Evolutionary conservation across 53 echinoderm and acorn worm genomes (phyloP).

Genomic region (Holothuria scabra): DNA sequence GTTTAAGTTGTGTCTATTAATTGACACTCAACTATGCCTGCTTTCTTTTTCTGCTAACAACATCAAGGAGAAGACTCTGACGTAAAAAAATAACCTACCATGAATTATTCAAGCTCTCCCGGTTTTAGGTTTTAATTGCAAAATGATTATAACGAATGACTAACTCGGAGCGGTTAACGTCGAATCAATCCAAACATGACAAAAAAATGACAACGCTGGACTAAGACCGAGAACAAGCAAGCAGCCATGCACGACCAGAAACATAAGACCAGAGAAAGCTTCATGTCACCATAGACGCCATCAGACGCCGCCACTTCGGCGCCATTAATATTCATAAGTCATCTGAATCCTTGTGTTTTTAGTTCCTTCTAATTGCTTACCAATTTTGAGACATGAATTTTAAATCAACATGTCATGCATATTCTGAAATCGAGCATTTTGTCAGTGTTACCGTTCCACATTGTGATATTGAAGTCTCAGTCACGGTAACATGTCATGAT

Average conservation of each 20-base stretch:
- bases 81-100: slow-evolving; percentile 26
- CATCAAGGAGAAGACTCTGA: slow-evolving; percentile 11
- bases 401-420: slow-evolving; percentile 43
- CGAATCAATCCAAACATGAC: slow-evolving; percentile 34
- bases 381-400: slow-evolving; percentile 42
- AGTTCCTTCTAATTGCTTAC: slow-evolving; percentile 37
- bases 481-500: too few relatives aligned
- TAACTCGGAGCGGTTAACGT: slow-evolving; percentile 4
- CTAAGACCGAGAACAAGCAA: slow-evolving; percentile 1
- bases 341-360: slow-evolving; percentile 34
- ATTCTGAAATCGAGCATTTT: slow-evolving; percentile 9
- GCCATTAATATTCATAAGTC: slow-evolving; percentile 47
- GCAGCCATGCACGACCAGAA: slow-evolving; percentile 36
- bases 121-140: slow-evolving; percentile 26
- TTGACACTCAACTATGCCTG: slow-evolving; percentile 6
- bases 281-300: slow-evolving; percentile 35
- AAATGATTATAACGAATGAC: slow-evolving; percentile 16
- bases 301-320: slow-evolving; percentile 45
- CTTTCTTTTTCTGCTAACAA: background rate
- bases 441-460: too few relatives aligned
- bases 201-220: slow-evolving; percentile 20
- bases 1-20: slow-evolving; percentile 10
- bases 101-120: slow-evolving; percentile 37
- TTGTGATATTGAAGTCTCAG: too few relatives aligned
- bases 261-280: slow-evolving; percentile 12